Conservation (phyloP, 2,888 invertebrate genomes). For the Drosophila aldrichi region DNA sequence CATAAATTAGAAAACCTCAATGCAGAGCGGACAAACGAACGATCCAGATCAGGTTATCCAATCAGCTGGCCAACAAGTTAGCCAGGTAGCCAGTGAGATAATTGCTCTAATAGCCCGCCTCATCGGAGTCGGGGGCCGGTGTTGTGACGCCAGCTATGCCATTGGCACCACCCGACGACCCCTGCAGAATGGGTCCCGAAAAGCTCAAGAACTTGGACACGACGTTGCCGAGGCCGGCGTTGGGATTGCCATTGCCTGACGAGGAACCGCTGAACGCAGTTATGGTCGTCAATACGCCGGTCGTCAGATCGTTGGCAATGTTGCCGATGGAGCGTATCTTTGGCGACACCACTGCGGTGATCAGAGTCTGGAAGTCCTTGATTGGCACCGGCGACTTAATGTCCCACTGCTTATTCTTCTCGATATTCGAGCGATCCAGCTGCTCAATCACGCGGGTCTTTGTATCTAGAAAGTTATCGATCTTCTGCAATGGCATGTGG, state of each 20-base stretch:
- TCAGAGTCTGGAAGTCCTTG: slow-evolving; percentile 88
- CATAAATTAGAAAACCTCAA: slow-evolving; percentile 50
- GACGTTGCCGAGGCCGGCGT: slow-evolving; percentile 84
- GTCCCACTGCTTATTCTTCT: slow-evolving; percentile 91
- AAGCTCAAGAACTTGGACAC: slow-evolving; percentile 84
- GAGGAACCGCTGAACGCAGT: slow-evolving; percentile 86
- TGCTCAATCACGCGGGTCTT: slow-evolving; percentile 90
- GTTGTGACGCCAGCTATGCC: slow-evolving; percentile 75
- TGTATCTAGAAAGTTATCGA: slow-evolving; percentile 92
- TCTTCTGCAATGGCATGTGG: slow-evolving; percentile 87
- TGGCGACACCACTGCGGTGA: slow-evolving; percentile 90
- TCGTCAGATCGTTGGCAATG: slow-evolving; percentile 88
- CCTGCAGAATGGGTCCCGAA: slow-evolving; percentile 85
- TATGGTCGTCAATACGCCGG: slow-evolving; percentile 86
- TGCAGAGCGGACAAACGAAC: slow-evolving; percentile 26
- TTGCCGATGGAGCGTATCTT: slow-evolving; percentile 90
- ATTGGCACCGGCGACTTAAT: slow-evolving; percentile 89
- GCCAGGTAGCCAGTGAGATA: slow-evolving; percentile 14
- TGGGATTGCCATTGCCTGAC: slow-evolving; percentile 84
- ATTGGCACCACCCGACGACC: slow-evolving; percentile 82
- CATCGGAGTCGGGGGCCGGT: slow-evolving; percentile 83
- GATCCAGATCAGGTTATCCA: slow-evolving; percentile 17
- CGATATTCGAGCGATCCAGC: slow-evolving; percentile 90
- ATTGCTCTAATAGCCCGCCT: slow-evolving; percentile 82
- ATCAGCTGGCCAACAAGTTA: slow-evolving; percentile 9